Conservation (phyloP, 2,888 invertebrate genomes). For the Notodonta ziczac region DNA sequence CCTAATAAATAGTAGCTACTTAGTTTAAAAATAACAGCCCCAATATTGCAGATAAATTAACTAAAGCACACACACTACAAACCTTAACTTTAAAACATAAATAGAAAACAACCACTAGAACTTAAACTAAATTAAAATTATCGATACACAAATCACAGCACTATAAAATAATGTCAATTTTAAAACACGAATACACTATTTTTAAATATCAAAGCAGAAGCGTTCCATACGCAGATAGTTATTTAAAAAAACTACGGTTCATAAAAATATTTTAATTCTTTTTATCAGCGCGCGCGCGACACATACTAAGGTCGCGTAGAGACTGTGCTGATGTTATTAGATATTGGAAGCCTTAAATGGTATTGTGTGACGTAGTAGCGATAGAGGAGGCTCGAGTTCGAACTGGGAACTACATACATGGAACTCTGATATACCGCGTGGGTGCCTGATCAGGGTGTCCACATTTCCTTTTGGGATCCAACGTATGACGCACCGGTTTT, state of each 20-base stretch:
- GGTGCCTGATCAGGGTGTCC: not conserved
- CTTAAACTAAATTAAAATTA: not conserved
- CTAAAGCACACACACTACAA: not conserved
- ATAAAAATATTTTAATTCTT: slow-evolving; percentile 31
- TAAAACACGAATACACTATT: not conserved
- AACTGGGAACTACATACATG: slow-evolving; percentile 19
- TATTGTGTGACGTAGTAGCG: slow-evolving; percentile 46
- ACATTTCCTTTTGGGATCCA: not conserved
- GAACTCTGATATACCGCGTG: slow-evolving; percentile 17
- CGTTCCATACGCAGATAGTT: not conserved
- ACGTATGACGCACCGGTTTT: not conserved
- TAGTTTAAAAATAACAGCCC: not conserved
- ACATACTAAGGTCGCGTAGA: slow-evolving; percentile 54
- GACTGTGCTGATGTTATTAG: slow-evolving; percentile 55
- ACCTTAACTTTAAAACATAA: not conserved
- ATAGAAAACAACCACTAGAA: not conserved
- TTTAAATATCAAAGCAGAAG: not conserved
- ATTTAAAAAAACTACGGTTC: not conserved
- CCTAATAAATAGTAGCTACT: no score
- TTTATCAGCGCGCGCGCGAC: slow-evolving; percentile 50
- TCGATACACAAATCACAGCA: slow-evolving; percentile 1
- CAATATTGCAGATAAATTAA: not conserved
- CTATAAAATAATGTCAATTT: not conserved
- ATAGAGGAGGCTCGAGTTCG: slow-evolving; percentile 23
- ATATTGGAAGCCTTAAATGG: slow-evolving; percentile 58